phyloP scores from a whole-genome alignment of 2,888 invertebrate genomes.

The Ommatoiulus sabulosus region DNA sequence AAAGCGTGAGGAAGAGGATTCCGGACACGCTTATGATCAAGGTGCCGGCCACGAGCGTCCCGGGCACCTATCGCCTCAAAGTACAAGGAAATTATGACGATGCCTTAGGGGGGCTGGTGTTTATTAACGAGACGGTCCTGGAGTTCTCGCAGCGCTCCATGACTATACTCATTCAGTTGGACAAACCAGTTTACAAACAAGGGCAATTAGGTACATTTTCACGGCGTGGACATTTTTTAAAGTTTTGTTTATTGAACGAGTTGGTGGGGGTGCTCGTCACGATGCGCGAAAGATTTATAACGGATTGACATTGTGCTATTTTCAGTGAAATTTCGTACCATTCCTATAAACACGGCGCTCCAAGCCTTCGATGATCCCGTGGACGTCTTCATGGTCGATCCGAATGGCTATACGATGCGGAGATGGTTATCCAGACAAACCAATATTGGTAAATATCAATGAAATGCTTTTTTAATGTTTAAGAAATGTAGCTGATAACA shows the following conservation, averaged over 20 bases:
- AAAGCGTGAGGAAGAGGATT: conserved; percentile 85
- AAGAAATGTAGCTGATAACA: too few relatives aligned
- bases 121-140: conserved; percentile 87
- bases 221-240: too few relatives aligned
- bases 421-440: conserved; percentile 91
- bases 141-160: conserved; percentile 89
- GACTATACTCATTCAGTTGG: conserved; percentile 95
- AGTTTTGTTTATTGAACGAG: too few relatives aligned
- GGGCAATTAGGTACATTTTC: conserved; percentile 78
- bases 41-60: conserved; percentile 85
- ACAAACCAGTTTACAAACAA: conserved; percentile 95
- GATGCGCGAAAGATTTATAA: conserved; percentile 45
- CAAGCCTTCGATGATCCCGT: conserved; percentile 91
- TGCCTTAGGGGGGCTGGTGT: conserved; percentile 86
- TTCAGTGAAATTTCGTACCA: conserved; percentile 86
- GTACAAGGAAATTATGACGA: conserved; percentile 84
- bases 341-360: conserved; percentile 92
- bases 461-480: too few relatives aligned
- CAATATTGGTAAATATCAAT: conserved; percentile 69
- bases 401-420: conserved; percentile 86
- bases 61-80: conserved; percentile 85
- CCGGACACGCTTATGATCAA: conserved; percentile 91
- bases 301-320: conserved; percentile 60
- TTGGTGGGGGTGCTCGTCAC: neutral
- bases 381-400: conserved; percentile 92